These are phyloP conservation scores for Ectropis crepuscularia DNA, from an alignment of 2,888 invertebrate genomes.

Conservation along the genomic window DNA sequence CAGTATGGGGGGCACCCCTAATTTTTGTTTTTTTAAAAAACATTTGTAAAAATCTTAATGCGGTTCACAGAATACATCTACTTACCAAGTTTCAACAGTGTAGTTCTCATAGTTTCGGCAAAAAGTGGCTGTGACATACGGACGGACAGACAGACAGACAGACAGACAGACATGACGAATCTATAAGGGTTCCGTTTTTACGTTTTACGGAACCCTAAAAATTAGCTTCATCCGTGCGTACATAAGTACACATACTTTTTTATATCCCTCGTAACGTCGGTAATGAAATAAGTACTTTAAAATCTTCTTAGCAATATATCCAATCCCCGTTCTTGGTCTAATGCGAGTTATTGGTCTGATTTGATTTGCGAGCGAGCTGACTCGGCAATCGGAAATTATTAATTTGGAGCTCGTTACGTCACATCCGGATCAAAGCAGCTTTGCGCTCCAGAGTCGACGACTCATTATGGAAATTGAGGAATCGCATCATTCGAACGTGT, in stretches of 20 bases:
- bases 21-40: too few species aligned
- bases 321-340: background rate
- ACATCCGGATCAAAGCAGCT: slow-evolving; percentile 33
- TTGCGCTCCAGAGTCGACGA: slow-evolving; percentile 25
- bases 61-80: too few species aligned
- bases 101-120: too few species aligned
- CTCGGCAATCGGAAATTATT: slow-evolving; percentile 31
- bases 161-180: too few species aligned
- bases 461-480: slow-evolving; percentile 14
- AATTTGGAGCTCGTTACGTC: slow-evolving; percentile 31
- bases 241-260: background rate
- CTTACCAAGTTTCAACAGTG: too few species aligned
- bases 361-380: slow-evolving; percentile 12
- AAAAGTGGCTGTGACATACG: too few species aligned
- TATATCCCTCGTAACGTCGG: background rate
- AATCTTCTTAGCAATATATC: slow-evolving; percentile 1
- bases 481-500: background rate
- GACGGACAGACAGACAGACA: too few species aligned
- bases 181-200: too few species aligned
- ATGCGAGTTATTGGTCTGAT: background rate
- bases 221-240: too few species aligned
- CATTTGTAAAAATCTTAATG: too few species aligned
- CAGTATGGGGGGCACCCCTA: too few species aligned
- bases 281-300: background rate
- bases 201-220: too few species aligned